Evolutionary conservation across 2,797 vertebrate species (phyloP).

Genomic region (Melanotaenia boesemani): DNA sequence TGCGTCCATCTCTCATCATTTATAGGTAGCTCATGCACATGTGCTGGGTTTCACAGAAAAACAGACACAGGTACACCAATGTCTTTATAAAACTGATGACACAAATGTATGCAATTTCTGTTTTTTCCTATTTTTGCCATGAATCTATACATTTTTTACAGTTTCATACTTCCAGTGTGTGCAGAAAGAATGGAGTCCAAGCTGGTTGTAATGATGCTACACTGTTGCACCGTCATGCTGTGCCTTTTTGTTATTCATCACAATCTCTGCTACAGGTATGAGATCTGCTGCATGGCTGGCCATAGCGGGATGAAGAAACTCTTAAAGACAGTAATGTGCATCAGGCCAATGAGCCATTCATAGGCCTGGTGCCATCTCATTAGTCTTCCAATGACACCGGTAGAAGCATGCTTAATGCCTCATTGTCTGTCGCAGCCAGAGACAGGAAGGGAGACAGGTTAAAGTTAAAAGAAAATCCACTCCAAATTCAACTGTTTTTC

Average conservation of each 20-base stretch:
- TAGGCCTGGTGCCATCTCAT: constrained; percentile 78
- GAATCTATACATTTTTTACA: background rate
- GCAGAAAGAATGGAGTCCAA: background rate
- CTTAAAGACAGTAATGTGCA: constrained; percentile 77
- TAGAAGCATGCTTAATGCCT: constrained; percentile 64
- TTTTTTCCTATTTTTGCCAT: background rate
- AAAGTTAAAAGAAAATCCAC: constrained; percentile 48
- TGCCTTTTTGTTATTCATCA: constrained; percentile 67
- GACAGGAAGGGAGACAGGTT: constrained; percentile 50
- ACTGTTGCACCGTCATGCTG: constrained; percentile 24
- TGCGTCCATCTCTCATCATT: background rate
- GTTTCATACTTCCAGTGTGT: too few species aligned
- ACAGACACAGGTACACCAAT: background rate
- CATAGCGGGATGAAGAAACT: constrained; percentile 72
- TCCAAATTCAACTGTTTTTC: constrained; percentile 34
- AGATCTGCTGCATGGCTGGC: constrained; percentile 69
- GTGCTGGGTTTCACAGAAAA: background rate
- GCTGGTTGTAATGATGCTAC: constrained; percentile 36
- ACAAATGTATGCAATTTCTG: background rate
- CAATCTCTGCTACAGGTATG: constrained; percentile 69
- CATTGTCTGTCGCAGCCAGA: constrained; percentile 68
- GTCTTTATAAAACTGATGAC: background rate
- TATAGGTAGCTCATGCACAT: background rate
- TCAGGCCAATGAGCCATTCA: constrained; percentile 81
- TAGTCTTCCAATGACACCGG: constrained; percentile 77